A percentile compares a stretch with the other conserved stretches of the same genome.
Conservation (phyloP, 2,888 invertebrate species). For the Pasiphila rectangulata region DNA sequence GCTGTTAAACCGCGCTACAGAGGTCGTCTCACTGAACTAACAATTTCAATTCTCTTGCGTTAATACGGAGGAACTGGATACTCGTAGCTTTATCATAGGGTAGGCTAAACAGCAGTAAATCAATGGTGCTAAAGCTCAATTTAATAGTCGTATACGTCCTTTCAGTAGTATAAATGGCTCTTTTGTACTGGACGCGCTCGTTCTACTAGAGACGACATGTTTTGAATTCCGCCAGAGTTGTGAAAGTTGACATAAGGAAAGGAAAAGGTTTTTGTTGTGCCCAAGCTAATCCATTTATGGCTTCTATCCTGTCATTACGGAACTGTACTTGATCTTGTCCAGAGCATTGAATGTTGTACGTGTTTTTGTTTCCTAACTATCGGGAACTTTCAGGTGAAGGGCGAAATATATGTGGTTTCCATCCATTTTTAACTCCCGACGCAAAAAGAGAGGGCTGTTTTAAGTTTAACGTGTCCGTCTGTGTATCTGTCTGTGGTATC, state of each 20-base stretch:
- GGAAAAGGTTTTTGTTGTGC: slow-evolving; percentile 15
- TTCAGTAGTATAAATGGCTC: background rate
- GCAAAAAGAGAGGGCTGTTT: too few relatives aligned
- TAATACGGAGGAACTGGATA: too few relatives aligned
- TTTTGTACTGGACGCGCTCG: background rate
- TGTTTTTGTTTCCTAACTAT: background rate
- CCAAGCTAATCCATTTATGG: slow-evolving; percentile 10
- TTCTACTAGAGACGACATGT: slow-evolving; percentile 2
- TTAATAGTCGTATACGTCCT: too few relatives aligned
- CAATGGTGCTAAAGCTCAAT: background rate
- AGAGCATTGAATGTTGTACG: slow-evolving; percentile 5
- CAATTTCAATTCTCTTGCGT: too few relatives aligned
- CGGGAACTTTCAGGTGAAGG: too few relatives aligned
- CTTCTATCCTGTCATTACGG: slow-evolving; percentile 20
- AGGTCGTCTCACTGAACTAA: too few relatives aligned
- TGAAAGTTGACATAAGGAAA: slow-evolving; percentile 23
- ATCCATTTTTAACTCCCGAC: too few relatives aligned
- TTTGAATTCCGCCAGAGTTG: slow-evolving; percentile 13
- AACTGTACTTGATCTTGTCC: slow-evolving; percentile 16
- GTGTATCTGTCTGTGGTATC: too few relatives aligned
- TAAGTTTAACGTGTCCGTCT: too few relatives aligned
- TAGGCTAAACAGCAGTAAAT: background rate
- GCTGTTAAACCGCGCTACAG: too few relatives aligned
- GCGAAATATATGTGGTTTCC: too few relatives aligned
- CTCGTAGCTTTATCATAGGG: background rate